These are phyloP conservation scores for Drepanosiphum platanoidis DNA, from an alignment of 2,888 invertebrate species.

Conservation along the genomic window DNA sequence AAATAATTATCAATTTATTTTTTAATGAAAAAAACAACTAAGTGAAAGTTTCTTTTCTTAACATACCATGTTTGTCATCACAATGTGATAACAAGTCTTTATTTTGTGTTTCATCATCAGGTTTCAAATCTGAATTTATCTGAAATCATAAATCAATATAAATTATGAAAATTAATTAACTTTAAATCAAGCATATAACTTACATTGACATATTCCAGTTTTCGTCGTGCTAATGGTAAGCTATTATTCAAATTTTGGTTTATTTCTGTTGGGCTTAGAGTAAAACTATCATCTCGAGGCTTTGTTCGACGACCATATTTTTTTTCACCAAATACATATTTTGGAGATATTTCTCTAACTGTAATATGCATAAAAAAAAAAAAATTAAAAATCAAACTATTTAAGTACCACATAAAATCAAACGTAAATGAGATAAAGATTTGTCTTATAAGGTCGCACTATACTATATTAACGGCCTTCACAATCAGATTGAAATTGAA, in stretches of 20 bases:
- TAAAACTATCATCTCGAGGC: slow-evolving; percentile 67
- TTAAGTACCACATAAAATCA: slow-evolving; percentile 17
- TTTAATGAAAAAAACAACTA: not conserved
- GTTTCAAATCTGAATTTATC: slow-evolving; percentile 38
- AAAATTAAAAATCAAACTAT: not conserved
- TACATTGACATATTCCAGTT: slow-evolving; percentile 44
- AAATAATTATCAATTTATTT: not conserved
- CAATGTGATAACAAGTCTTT: slow-evolving; percentile 37
- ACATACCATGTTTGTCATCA: slow-evolving; percentile 50
- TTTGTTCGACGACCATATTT: slow-evolving; percentile 80
- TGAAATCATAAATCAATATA: slow-evolving; percentile 6
- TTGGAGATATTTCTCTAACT: slow-evolving; percentile 78
- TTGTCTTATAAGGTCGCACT: slow-evolving; percentile 19
- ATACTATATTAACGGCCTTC: slow-evolving; percentile 16
- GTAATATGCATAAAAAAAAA: slow-evolving; percentile 57
- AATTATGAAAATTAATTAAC: not conserved
- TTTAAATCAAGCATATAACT: not conserved
- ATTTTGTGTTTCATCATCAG: slow-evolving; percentile 9
- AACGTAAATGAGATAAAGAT: slow-evolving; percentile 15
- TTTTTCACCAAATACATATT: slow-evolving; percentile 78
- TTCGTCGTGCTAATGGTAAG: slow-evolving; percentile 19
- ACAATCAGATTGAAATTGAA: slow-evolving; percentile 38
- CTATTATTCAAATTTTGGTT: slow-evolving; percentile 37
- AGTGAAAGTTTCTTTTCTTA: not conserved
- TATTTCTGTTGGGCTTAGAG: slow-evolving; percentile 26